Percentiles rank a stretch among this genome's conserved stretches.
Evolutionary conservation across 2,888 invertebrate genomes (phyloP).

Genomic region (Didymodactylos carnosus): DNA sequence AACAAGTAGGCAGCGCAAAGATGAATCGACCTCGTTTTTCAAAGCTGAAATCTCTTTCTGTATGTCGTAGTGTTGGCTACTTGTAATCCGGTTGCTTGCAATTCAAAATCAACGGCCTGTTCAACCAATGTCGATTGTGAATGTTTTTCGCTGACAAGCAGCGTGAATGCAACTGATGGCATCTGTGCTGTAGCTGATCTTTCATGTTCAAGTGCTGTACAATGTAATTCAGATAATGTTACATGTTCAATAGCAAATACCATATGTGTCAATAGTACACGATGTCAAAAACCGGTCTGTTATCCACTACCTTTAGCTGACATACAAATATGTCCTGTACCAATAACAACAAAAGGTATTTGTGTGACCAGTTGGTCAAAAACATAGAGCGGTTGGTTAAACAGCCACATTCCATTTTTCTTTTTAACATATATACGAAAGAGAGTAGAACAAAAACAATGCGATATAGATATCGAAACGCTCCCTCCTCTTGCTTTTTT

Average conservation of each 20-base stretch:
- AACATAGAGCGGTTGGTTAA: too few relatives aligned
- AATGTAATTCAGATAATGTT: not conserved
- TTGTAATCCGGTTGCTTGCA: not conserved
- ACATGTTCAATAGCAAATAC: not conserved
- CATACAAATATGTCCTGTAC: not conserved
- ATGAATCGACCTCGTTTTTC: too few relatives aligned
- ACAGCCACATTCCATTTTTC: too few relatives aligned
- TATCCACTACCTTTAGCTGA: not conserved
- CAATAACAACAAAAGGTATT: not conserved
- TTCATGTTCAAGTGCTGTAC: not conserved
- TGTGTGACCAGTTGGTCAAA: too few relatives aligned
- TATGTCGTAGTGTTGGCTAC: too few relatives aligned
- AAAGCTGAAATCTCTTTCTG: too few relatives aligned
- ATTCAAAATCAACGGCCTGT: not conserved
- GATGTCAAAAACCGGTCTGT: not conserved
- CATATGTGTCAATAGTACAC: not conserved
- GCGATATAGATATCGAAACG: too few relatives aligned
- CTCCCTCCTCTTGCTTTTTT: too few relatives aligned
- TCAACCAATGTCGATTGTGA: not conserved
- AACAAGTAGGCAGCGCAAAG: too few relatives aligned
- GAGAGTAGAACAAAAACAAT: too few relatives aligned
- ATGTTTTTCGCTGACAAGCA: not conserved
- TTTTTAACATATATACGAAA: too few relatives aligned
- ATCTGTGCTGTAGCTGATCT: not conserved
- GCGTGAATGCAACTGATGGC: not conserved